phyloP scores from a whole-genome alignment of 1,140 invertebrate genomes.

The Ptiloglossa arizonensis region DNA sequence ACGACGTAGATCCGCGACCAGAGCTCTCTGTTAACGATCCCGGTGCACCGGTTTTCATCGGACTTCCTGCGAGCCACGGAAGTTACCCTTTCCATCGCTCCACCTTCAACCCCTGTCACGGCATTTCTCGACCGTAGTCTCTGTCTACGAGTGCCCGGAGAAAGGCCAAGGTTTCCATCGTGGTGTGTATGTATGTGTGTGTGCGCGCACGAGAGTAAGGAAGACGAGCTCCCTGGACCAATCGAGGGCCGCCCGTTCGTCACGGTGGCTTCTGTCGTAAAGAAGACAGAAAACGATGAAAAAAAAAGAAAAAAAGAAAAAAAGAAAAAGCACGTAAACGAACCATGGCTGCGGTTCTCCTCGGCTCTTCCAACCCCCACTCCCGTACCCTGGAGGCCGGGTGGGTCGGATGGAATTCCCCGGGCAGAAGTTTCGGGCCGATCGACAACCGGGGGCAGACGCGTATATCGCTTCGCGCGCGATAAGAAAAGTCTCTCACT shows the following conservation, averaged over 20 bases:
- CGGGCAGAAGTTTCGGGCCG: constrained; percentile 56
- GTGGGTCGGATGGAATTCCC: constrained; percentile 54
- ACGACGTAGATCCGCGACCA: background rate
- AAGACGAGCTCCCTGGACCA: constrained; percentile 19
- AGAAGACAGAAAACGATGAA: constrained; percentile 4
- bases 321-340: constrained; percentile 44
- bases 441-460: constrained; percentile 44
- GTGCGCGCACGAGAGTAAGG: no score
- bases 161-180: background rate
- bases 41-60: constrained; percentile 21
- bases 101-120: constrained; percentile 9
- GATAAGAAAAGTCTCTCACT: constrained; percentile 49
- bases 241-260: constrained; percentile 40
- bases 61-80: background rate
- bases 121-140: background rate
- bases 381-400: no score
- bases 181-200: no score
- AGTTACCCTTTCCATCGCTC: background rate
- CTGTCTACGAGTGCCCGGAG: background rate
- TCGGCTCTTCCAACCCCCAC: constrained; percentile 32
- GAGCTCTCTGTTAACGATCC: background rate
- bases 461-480: background rate
- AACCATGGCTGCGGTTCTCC: constrained; percentile 2
- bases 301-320: constrained; percentile 3
- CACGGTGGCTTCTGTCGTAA: constrained; percentile 33